Base-by-base conservation (phyloP, 64 coral and sea anemone species). In the Trachythela sp. region DNA sequence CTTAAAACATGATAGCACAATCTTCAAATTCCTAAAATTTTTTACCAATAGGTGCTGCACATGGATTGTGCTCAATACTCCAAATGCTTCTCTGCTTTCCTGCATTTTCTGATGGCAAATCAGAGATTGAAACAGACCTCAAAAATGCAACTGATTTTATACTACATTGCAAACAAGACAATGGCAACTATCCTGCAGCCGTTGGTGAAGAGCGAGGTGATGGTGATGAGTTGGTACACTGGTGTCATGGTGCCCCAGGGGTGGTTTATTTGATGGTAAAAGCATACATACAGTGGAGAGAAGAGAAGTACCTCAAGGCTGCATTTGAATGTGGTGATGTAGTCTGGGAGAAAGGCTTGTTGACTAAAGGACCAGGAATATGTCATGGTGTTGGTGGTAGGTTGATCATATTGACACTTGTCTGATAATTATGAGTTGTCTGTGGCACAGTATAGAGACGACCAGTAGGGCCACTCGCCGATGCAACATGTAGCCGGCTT, bases 321-420 rank as follows among this genome's bases (percentile, higher is more conserved):
- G 91, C 89, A 14, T 84, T 93, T 70, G 72, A 89, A 36, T 95
- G 96, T 85, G 96, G 91, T 31, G 93, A 94, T 24, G 35, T 99
- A 13, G 88, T 88, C 13, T 99, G 96, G 96, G 84, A 94, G 34
- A 86, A 72, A 38, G 96, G 96, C 67, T 56, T 99, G 29, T 48
- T 99, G 9, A 88, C 68, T 18, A 99, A 99, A 48, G 96, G 96
- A 15, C 96, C 96, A 32, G 96, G 96, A 4, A 99, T 99, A 54
- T 99, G 96, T 86, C 96, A 99, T 91, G 96, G 96, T 37, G 87
- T 99, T 31, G 96, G 93, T 75, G 91, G 96, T 99, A 89, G 90
- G 85, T 92, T 20, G n/a, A 0, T 6, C 45, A 29, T 50, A 3
- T 43, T 18, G 11, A 42, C 48, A 9, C 7, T 49, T 49, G 48